Conservation (phyloP, 2,797 vertebrate genomes). For the Rousettus madagascariensis region DNA sequence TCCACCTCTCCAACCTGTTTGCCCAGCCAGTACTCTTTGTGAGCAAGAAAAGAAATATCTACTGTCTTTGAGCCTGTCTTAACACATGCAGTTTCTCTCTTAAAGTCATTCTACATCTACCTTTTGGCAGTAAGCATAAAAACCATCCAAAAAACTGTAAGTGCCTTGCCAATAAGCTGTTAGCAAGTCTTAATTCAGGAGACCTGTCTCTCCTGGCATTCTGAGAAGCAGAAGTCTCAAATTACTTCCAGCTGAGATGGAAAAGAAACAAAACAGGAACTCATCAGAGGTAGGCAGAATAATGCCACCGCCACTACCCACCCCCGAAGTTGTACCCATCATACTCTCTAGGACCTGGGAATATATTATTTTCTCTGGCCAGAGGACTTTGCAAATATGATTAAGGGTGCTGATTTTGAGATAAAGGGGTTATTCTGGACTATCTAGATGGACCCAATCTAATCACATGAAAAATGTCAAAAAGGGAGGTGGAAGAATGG, state of each 20-base stretch:
- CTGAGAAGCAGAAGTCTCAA: slow-evolving; percentile 52
- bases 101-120: slow-evolving; percentile 7
- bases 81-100: not conserved
- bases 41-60: not conserved
- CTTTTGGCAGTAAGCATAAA: slow-evolving; percentile 41
- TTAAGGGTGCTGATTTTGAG: not conserved
- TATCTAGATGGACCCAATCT: not conserved
- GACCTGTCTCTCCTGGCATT: slow-evolving; percentile 52
- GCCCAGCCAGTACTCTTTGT: not conserved
- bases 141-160: not conserved
- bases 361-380: not conserved
- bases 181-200: slow-evolving; percentile 57
- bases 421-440: not conserved
- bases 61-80: not conserved
- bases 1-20: not conserved
- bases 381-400: not conserved
- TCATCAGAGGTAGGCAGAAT: slow-evolving; percentile 4
- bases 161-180: slow-evolving; percentile 57
- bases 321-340: not conserved
- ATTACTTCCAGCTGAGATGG: slow-evolving; percentile 66
- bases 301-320: not conserved
- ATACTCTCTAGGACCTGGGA: not conserved
- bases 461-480: not conserved
- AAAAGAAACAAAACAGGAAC: slow-evolving; percentile 66
- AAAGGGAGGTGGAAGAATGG: not conserved